Percentiles rank a stretch among this genome's conserved stretches.
Evolutionary conservation across 2,888 invertebrate genomes (phyloP).

Genomic region (Tipula confusa): DNA sequence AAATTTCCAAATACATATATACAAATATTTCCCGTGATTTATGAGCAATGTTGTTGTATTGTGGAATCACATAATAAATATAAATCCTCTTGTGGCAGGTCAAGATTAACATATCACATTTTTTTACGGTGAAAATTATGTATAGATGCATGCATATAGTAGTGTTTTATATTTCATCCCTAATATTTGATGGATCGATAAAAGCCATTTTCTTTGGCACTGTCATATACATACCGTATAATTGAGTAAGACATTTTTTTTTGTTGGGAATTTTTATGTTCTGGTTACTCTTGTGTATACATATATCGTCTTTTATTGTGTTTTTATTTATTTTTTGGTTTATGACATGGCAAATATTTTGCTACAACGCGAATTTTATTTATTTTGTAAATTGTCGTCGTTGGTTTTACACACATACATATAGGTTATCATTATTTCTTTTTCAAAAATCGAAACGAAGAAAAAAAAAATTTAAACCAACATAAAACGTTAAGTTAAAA

Average conservation of each 20-base stretch:
- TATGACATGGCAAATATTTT: background rate
- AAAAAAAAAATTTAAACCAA: background rate
- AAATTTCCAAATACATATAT: background rate
- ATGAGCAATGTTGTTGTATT: background rate
- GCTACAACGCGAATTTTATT: background rate
- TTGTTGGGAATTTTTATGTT: background rate
- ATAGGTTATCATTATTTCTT: background rate
- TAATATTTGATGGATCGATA: background rate
- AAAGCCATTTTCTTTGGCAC: background rate
- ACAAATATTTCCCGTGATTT: background rate
- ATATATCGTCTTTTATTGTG: background rate
- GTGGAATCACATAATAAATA: background rate
- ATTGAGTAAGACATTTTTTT: background rate
- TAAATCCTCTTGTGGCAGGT: background rate
- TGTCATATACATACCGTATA: background rate
- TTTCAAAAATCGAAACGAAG: background rate
- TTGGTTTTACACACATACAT: background rate
- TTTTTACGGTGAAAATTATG: background rate
- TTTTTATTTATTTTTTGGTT: background rate
- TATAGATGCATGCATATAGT: background rate
- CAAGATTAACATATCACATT: background rate
- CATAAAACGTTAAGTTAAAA: background rate
- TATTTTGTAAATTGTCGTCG: background rate
- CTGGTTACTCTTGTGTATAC: background rate
- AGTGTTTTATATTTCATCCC: background rate